A percentile compares a stretch with the other conserved stretches of the same genome.
Conservation (phyloP, 2,113 vertebrate genomes). For the Notarius quadriscutis region DNA sequence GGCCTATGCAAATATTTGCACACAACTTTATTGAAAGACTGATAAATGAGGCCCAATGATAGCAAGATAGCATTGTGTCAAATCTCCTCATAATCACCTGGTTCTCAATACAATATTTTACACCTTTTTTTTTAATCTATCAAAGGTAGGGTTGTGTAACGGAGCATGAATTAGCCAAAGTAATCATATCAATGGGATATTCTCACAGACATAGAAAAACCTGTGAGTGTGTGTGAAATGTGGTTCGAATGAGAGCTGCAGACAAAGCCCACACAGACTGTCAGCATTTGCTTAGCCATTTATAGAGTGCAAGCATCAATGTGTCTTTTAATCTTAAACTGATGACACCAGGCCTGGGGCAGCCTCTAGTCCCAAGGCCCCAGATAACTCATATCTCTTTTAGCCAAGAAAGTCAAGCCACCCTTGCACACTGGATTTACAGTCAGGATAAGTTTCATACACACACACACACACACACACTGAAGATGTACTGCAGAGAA, state of each 20-base stretch:
- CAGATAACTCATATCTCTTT: conserved; percentile 26
- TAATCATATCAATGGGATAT: neutral
- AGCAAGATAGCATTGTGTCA: neutral
- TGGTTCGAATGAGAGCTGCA: conserved; percentile 54
- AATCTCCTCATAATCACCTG: neutral
- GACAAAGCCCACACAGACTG: conserved; percentile 29
- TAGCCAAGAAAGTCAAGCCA: neutral
- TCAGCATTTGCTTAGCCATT: conserved; percentile 24
- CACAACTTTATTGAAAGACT: too few species aligned
- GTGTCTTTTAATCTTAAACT: conserved; percentile 19
- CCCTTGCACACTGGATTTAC: neutral
- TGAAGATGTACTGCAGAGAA: neutral
- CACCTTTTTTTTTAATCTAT: neutral
- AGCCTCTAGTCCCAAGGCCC: neutral
- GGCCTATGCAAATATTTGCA: neutral
- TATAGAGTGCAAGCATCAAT: conserved; percentile 12
- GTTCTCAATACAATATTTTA: neutral
- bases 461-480: neutral
- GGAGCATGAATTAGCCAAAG: neutral
- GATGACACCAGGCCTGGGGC: conserved; percentile 39
- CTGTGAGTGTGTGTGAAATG: conserved; percentile 18
- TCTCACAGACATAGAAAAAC: neutral
- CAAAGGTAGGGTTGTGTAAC: neutral
- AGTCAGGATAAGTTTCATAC: neutral
- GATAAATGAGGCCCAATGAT: neutral